Conservation (phyloP, 2,113 vertebrate species). For the Cyanoderma ruficeps region DNA sequence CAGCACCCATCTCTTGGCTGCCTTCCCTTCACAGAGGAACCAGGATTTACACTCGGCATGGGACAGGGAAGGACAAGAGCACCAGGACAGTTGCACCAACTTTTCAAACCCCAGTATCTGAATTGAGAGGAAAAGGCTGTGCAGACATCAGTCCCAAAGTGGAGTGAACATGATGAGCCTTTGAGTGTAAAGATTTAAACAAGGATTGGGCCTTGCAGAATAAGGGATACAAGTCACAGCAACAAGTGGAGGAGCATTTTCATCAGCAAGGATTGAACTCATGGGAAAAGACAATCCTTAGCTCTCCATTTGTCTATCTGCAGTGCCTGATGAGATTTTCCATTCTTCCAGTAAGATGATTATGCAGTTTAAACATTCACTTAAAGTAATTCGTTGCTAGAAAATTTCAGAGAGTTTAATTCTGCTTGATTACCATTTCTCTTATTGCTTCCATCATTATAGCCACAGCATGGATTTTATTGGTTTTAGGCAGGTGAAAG, state of each 20-base stretch:
- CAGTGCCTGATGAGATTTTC: background rate
- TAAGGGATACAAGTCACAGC: background rate
- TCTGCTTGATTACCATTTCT: conserved; percentile 11
- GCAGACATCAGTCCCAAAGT: background rate
- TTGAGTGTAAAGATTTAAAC: background rate
- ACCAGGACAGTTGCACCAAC: background rate
- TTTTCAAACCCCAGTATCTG: background rate
- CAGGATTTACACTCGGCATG: fast-evolving
- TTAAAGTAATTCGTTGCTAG: conserved; percentile 13
- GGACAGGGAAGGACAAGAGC: background rate
- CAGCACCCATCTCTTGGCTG: background rate
- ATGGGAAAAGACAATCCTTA: background rate
- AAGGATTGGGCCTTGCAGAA: background rate
- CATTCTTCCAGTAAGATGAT: background rate
- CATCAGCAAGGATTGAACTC: background rate
- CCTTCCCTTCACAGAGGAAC: background rate
- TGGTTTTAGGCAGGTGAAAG: conserved; percentile 6
- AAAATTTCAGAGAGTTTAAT: background rate
- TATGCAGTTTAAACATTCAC: background rate
- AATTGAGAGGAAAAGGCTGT: background rate
- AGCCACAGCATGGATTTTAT: background rate
- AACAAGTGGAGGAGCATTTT: background rate
- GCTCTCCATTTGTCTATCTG: background rate
- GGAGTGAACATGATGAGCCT: background rate
- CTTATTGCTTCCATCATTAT: conserved; percentile 8